Evolutionary conservation across 2,888 invertebrate species (phyloP), one percentile per base, ranked within the genome.

Genomic region (Sphinx pinastri): DNA sequence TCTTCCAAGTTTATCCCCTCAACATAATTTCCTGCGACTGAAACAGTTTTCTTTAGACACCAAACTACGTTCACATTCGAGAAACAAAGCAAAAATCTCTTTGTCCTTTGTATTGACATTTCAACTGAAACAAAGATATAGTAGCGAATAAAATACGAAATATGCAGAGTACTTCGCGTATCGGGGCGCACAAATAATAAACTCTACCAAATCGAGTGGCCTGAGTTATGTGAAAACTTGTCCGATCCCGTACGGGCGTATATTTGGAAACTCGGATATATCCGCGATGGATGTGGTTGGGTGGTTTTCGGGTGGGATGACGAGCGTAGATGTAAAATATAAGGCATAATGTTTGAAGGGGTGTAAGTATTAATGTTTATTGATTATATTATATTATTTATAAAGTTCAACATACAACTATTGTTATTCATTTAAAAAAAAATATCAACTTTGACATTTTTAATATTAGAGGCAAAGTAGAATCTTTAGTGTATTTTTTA

Each of bases 211-310:
- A 93, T 93, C 92, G 92, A 92, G 90, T 91, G 90, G 88, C 85
- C 84, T 93, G 92, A 93, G 85, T 92, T 92, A 93, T 93, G 92
- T 87, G 88, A 79, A 93, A 93, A 93, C 88, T 93, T 93, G 85
- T 80, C 75, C 91, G 84, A 88, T 86, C 84, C 83, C 79, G 81
- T 79, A 77, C 81, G 81, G 80, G 82, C 81, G 80, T 82, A 84
- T 83, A 77, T 80, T 85, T 82, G 79, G 79, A 72, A 68, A 79
- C 82, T 71, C 47, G 69, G 80, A 83, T 73, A 47, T 86, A 85
- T 71, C 79, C 49, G 72, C 57, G 69, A 76, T 83, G 76, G 87
- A 89, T 81, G 75, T 47, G 84, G 25, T 69, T 67, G 71, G 12
- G 47, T 60, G 45, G 19, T 4, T 10, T 14, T 3, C 12, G 16